These are phyloP conservation scores for Aphidius colemani DNA, from an alignment of 2,888 invertebrate species.

Conservation along the genomic window DNA sequence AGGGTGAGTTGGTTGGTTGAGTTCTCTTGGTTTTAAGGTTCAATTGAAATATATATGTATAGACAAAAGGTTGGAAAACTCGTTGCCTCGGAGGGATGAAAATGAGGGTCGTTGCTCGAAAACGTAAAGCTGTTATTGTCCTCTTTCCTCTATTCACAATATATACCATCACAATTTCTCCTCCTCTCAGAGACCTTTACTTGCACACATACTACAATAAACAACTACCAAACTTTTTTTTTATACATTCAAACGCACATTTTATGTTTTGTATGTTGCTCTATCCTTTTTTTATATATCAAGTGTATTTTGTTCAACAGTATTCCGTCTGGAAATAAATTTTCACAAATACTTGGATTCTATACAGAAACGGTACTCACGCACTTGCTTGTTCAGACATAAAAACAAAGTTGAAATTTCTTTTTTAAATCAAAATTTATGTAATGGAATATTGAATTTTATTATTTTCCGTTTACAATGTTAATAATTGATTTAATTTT, in stretches of 20 bases:
- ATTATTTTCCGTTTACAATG: too few relatives aligned
- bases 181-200: conserved; percentile 24
- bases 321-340: background rate
- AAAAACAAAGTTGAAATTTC: conserved; percentile 3
- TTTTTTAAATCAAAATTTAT: too few relatives aligned
- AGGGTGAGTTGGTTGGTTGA: conserved; percentile 31
- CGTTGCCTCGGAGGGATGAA: conserved; percentile 50
- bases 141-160: conserved; percentile 39
- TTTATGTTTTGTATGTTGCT: background rate
- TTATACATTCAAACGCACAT: conserved; percentile 11
- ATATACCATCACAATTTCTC: conserved; percentile 19
- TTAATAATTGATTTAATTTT: background rate
- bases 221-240: conserved; percentile 26
- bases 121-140: conserved; percentile 58
- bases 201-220: conserved; percentile 19
- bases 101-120: conserved; percentile 58
- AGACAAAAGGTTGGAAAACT: conserved; percentile 5
- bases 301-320: background rate
- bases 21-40: background rate
- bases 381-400: conserved; percentile 16
- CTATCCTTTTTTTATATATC: background rate
- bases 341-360: background rate
- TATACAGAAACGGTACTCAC: conserved; percentile 14
- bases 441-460: too few relatives aligned
- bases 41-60: background rate